Evolutionary conservation across 2,113 vertebrate genomes (phyloP).

Genomic region (Oreocharis arfaki): DNA sequence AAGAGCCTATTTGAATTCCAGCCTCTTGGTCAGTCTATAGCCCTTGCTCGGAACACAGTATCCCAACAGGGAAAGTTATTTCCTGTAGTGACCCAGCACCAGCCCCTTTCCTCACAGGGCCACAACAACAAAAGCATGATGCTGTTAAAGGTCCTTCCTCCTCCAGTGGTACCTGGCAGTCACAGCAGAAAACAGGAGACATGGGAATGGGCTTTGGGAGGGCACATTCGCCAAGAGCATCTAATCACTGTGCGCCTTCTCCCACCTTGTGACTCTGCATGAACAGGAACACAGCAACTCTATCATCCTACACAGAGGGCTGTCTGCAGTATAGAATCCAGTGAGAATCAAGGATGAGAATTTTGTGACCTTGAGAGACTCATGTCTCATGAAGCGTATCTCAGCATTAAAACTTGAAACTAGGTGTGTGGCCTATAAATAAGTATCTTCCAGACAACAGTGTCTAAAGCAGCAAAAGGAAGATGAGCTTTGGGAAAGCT

Average conservation of each 20-base stretch:
- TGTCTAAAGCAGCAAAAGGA: neutral
- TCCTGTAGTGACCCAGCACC: neutral
- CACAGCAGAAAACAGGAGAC: neutral
- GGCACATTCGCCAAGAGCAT: neutral
- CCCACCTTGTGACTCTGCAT: neutral
- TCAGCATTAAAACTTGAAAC: neutral
- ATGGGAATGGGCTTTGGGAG: neutral
- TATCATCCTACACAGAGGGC: neutral
- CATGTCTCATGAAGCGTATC: neutral
- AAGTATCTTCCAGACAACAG: neutral
- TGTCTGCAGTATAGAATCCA: neutral
- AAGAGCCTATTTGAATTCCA: constrained; percentile 4
- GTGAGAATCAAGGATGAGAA: neutral
- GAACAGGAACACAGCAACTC: neutral
- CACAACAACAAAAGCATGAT: neutral
- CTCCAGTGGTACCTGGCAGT: neutral
- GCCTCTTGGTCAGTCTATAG: neutral
- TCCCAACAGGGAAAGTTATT: neutral
- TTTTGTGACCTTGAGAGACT: neutral
- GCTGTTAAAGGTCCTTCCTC: neutral
- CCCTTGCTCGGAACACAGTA: neutral
- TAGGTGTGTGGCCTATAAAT: neutral
- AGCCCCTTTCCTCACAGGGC: neutral
- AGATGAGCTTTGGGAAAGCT: neutral
- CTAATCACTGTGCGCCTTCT: neutral